These are phyloP conservation scores for Nycticorax nycticorax DNA, from an alignment of 2,113 vertebrate genomes.

Conservation along the genomic window DNA sequence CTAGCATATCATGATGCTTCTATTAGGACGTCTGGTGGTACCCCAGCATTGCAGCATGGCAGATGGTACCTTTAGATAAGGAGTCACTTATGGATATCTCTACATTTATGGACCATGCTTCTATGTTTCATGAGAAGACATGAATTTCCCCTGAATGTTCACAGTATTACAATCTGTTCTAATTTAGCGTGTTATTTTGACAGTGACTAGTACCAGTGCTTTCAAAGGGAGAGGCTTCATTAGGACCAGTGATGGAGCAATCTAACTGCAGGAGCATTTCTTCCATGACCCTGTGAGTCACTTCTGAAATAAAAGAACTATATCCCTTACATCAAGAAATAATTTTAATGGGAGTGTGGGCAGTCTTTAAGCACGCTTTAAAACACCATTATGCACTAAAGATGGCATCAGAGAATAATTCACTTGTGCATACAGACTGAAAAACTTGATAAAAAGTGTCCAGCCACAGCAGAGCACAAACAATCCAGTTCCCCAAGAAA, in stretches of 20 bases:
- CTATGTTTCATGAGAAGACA: neutral
- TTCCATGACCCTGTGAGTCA: neutral
- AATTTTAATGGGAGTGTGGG: neutral
- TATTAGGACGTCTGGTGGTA: conserved; percentile 1
- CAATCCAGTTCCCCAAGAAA: neutral
- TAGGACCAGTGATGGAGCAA: neutral
- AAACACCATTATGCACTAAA: conserved; percentile 3
- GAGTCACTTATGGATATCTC: neutral
- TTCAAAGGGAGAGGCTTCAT: neutral
- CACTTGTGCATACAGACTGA: neutral
- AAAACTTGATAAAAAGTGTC: neutral
- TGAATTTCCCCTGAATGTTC: neutral
- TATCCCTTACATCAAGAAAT: neutral
- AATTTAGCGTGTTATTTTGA: neutral
- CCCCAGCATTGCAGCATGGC: neutral
- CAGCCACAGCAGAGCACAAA: neutral
- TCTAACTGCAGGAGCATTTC: neutral
- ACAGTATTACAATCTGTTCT: neutral
- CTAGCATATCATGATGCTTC: neutral
- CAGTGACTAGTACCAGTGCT: neutral
- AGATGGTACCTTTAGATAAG: neutral
- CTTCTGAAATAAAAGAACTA: conserved; percentile 12
- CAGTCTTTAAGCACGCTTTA: neutral
- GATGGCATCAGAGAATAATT: neutral
- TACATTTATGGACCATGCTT: neutral